Evolutionary conservation across 1,140 invertebrate genomes (phyloP), one percentile per base, ranked within the genome.

Genomic region (Drosophila asahinai): DNA sequence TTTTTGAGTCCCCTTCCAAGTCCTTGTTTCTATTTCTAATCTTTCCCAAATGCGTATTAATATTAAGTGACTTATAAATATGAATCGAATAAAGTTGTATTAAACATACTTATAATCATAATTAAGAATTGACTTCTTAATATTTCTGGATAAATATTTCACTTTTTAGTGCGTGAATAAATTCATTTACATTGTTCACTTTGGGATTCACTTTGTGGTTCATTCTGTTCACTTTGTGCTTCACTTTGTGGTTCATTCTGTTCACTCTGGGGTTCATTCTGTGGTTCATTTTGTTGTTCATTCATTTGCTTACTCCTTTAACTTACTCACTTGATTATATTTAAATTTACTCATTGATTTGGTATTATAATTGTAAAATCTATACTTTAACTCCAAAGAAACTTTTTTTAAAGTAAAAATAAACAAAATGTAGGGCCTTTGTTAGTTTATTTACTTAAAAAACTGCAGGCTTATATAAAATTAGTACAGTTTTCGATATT

Each of bases 41-140:
- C 5, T 47, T 43, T 42, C 15, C 48, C 30, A 67, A 54, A 67
- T 55, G 40, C 48, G 48, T 54, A 47, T 54, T 67, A 54, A 25
- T 27, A 11, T n/a, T 71, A 71, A 71, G 67, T 11, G 22, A 54
- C 38, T 58, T 81, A 79, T 79, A 38, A 42, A 73, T 73, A 81
- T 73, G 51, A 81, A 81, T 61, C 77, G 73, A 84, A 86, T 84
- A 86, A 86, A 80, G 52, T 61, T 64, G 59, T 71, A 79, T 71
- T 74, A 79, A 86, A 68, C 25, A 49, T 81, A 77, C 2, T 15
- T 15, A 52, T 45, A 22, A 30, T 30, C 30, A 43, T 25, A 25
- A 11, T n/a, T 30, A 15, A 17, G 2, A 51, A 64, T 55, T 15
- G 15, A 22, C 2, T 51, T 61, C n/a, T 57, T 22, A 47, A 36